Conservation (phyloP, 2,797 vertebrate genomes). For the Tenualosa thibaudeaui region DNA sequence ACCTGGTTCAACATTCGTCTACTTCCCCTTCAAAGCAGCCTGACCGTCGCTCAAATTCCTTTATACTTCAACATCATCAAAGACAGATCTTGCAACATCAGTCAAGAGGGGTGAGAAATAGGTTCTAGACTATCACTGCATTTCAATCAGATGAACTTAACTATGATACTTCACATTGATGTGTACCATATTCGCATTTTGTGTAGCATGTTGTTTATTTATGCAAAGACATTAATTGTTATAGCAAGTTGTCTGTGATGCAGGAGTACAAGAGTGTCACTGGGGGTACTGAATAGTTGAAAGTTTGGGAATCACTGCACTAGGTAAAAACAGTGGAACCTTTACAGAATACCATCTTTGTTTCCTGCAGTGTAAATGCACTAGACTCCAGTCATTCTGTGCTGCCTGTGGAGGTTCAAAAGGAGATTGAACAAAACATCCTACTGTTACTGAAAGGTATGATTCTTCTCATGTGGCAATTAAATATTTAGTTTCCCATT, state of each 20-base stretch:
- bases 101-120: conserved; percentile 60
- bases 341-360: background rate
- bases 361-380: conserved; percentile 50
- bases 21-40: conserved; percentile 55
- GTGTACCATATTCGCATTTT: background rate
- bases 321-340: background rate
- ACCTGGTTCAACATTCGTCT: conserved; percentile 63
- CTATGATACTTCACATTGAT: no score
- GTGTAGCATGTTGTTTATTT: no score
- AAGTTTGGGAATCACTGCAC: no score
- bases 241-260: no score
- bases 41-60: conserved; percentile 52
- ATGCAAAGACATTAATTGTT: no score
- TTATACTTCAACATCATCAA: conserved; percentile 50
- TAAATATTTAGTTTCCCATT: no score
- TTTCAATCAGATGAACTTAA: background rate
- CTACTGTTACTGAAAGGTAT: conserved; percentile 55
- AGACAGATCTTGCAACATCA: conserved; percentile 59
- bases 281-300: no score
- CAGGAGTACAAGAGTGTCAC: no score
- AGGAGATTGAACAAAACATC: conserved; percentile 56
- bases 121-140: background rate
- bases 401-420: conserved; percentile 52
- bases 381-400: conserved; percentile 51
- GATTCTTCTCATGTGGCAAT: background rate